Evolutionary conservation across 1,140 invertebrate species (phyloP).

Genomic region (Nixonia krombeini): DNA sequence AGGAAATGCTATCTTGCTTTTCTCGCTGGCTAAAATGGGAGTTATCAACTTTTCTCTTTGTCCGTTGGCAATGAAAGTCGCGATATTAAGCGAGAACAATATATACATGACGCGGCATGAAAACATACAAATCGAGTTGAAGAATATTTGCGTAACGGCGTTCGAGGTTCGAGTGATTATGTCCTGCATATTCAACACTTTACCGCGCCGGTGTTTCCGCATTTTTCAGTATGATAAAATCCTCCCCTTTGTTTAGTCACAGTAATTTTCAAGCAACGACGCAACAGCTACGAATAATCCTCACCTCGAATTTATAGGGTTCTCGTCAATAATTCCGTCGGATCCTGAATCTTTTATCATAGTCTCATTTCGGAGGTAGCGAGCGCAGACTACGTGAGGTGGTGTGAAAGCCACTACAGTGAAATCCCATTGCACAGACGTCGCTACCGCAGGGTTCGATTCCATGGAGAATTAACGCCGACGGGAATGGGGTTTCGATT

Average conservation of each 20-base stretch:
- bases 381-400: conserved; percentile 37
- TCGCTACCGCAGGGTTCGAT: conserved; percentile 59
- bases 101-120: no score
- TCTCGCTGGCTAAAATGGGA: no score
- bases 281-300: conserved; percentile 40
- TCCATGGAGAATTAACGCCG: conserved; percentile 65
- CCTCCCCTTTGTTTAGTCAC: conserved; percentile 10
- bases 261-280: conserved; percentile 19
- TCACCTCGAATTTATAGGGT: conserved; percentile 25
- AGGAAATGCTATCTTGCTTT: no score
- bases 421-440: conserved; percentile 58
- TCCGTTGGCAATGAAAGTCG: no score
- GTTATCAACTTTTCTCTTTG: no score
- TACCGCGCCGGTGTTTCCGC: not conserved
- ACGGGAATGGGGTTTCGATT: conserved; percentile 63
- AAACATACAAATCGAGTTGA: no score
- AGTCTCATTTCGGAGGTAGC: conserved; percentile 43
- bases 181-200: conserved; percentile 3
- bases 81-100: no score
- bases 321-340: conserved; percentile 46
- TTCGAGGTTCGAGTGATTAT: not conserved
- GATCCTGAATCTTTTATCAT: conserved; percentile 49
- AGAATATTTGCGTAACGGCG: no score
- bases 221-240: not conserved
- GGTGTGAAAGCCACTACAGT: conserved; percentile 56